Percentiles rank a stretch among this genome's conserved stretches.
Evolutionary conservation across 2,113 vertebrate genomes (phyloP).

Genomic region (Phyllopteryx taeniolatus): DNA sequence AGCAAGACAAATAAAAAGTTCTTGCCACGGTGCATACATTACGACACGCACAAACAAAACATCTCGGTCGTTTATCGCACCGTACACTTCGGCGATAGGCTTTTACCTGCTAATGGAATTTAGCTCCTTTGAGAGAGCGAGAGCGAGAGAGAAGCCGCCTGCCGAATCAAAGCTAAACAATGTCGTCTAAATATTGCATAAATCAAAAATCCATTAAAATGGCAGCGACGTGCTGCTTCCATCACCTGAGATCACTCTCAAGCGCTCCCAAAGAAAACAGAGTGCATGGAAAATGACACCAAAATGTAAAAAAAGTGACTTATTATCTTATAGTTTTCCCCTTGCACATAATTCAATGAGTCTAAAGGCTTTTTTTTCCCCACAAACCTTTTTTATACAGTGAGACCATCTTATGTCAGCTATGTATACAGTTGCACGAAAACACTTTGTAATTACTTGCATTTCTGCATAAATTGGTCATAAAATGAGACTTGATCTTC

Average conservation of each 20-base stretch:
- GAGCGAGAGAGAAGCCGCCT: slow-evolving; percentile 3
- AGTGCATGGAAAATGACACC: not conserved
- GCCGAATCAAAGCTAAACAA: not conserved
- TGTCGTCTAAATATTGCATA: slow-evolving; percentile 20
- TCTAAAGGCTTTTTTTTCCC: not conserved
- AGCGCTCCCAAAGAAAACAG: not conserved
- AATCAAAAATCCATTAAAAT: slow-evolving; percentile 41
- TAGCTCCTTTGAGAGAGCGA: slow-evolving; percentile 5
- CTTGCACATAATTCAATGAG: not conserved
- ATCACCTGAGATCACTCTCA: slow-evolving; percentile 12
- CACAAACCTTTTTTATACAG: not conserved
- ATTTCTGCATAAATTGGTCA: too few relatives aligned
- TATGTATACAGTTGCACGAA: not conserved
- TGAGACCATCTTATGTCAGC: not conserved
- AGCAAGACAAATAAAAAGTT: slow-evolving; percentile 4
- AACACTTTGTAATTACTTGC: not conserved
- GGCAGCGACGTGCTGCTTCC: slow-evolving; percentile 9
- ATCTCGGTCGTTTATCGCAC: not conserved
- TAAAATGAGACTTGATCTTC: too few relatives aligned
- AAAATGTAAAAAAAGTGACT: not conserved
- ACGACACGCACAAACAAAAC: not conserved
- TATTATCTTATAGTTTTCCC: not conserved
- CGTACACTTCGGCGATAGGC: not conserved
- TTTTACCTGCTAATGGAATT: slow-evolving; percentile 2
- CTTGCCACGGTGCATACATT: not conserved